phyloP scores from a whole-genome alignment of 1,140 invertebrate genomes.

The Branchinecta lynchi region DNA sequence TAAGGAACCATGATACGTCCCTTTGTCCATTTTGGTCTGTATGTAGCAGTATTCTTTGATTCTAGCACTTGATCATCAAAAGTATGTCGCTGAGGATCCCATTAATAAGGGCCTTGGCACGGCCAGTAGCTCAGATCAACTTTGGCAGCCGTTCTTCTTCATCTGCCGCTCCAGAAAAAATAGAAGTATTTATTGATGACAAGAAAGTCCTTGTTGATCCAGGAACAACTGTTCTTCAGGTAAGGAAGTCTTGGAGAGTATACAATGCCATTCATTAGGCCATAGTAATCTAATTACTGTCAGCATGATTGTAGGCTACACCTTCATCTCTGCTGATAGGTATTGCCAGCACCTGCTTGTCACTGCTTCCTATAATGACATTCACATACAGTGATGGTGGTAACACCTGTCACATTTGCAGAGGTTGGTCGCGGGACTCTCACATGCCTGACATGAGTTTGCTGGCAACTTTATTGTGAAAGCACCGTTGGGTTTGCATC shows the following conservation, averaged over 20 bases:
- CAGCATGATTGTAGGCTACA: neutral
- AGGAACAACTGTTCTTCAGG: slow-evolving; percentile 93
- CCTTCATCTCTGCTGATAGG: neutral
- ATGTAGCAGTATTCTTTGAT: neutral
- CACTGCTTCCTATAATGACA: too few species aligned
- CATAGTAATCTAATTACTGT: neutral
- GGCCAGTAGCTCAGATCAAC: slow-evolving; percentile 23
- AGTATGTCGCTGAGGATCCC: slow-evolving; percentile 36
- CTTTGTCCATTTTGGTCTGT: neutral
- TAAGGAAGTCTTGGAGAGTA: slow-evolving; percentile 34
- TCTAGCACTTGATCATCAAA: too few species aligned
- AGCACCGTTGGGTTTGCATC: too few species aligned
- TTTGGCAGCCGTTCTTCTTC: slow-evolving; percentile 23
- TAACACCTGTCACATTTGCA: too few species aligned
- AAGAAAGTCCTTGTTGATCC: slow-evolving; percentile 84
- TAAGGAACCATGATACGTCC: neutral
- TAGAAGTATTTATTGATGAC: slow-evolving; percentile 97
- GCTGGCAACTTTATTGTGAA: too few species aligned
- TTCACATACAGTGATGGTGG: too few species aligned
- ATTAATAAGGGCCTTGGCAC: slow-evolving; percentile 32
- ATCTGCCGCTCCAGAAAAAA: slow-evolving; percentile 46
- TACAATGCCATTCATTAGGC: neutral
- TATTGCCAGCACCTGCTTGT: neutral
- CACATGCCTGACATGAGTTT: too few species aligned
- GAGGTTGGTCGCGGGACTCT: too few species aligned